A percentile compares a stretch with the other conserved stretches of the same genome.
phyloP scores from a whole-genome alignment of 2,888 invertebrate genomes.

The Synanthedon vespiformis region DNA sequence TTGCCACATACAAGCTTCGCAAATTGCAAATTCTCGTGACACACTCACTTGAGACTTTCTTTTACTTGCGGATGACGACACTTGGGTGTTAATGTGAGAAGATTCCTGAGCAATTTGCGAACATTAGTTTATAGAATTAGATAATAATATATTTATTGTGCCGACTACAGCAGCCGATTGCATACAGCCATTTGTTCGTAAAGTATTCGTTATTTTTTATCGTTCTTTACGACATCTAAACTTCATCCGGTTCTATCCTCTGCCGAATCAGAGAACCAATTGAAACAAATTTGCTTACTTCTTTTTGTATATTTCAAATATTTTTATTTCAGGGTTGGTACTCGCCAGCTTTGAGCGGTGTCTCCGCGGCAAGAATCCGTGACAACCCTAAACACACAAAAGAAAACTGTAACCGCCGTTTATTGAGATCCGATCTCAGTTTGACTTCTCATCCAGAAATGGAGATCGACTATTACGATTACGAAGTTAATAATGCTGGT shows the following conservation, averaged over 20 bases:
- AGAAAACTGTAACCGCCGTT: constrained; percentile 80
- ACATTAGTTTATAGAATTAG: too few species aligned
- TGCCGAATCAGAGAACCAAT: neutral
- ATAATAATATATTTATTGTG: too few species aligned
- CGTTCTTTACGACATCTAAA: too few species aligned
- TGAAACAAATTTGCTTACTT: neutral
- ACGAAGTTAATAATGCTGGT: constrained; percentile 83
- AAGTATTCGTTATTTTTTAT: too few species aligned
- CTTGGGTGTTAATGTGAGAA: too few species aligned
- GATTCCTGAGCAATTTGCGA: too few species aligned
- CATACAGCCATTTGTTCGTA: too few species aligned
- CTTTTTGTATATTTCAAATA: neutral
- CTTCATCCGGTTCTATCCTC: too few species aligned
- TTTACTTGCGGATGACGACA: too few species aligned
- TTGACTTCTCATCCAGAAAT: constrained; percentile 82
- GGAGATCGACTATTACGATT: constrained; percentile 90
- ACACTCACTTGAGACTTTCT: too few species aligned
- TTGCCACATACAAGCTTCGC: neutral
- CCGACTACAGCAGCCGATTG: too few species aligned
- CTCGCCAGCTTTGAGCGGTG: constrained; percentile 76
- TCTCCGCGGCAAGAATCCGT: constrained; percentile 75
- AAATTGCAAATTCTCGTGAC: too few species aligned
- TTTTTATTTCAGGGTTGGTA: constrained; percentile 73
- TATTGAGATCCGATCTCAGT: constrained; percentile 80
- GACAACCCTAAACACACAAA: constrained; percentile 81